These are phyloP conservation scores for Drosophila saltans DNA, from an alignment of 1,140 invertebrate genomes.

Conservation along the genomic window DNA sequence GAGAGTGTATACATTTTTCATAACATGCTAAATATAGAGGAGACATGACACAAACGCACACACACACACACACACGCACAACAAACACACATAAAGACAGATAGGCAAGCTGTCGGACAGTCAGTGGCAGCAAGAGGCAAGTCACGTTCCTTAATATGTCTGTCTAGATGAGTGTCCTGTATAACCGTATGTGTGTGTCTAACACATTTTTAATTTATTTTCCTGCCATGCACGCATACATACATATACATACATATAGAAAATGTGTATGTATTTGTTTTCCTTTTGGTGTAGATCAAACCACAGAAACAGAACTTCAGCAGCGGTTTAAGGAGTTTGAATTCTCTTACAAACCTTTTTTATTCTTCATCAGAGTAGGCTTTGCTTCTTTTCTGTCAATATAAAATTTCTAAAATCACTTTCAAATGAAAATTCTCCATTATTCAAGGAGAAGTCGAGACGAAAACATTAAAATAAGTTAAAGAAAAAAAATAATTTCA, in stretches of 20 bases:
- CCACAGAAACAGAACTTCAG: slow-evolving; percentile 58
- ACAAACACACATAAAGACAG: not conserved
- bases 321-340: slow-evolving; percentile 71
- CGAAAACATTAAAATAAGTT: not conserved
- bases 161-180: slow-evolving; percentile 47
- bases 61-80: slow-evolving; percentile 5
- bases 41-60: slow-evolving; percentile 3
- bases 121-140: slow-evolving; percentile 37
- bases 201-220: slow-evolving; percentile 81
- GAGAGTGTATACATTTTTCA: slow-evolving; percentile 71
- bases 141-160: slow-evolving; percentile 79
- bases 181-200: slow-evolving; percentile 29
- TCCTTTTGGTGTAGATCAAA: slow-evolving; percentile 44
- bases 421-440: too few relatives aligned
- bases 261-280: slow-evolving; percentile 22
- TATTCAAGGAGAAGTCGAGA: not conserved
- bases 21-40: slow-evolving; percentile 68
- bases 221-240: slow-evolving; percentile 41
- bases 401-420: not conserved
- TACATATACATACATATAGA: not conserved
- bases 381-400: not conserved
- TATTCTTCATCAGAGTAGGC: not conserved
- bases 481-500: not conserved
- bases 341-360: slow-evolving; percentile 40
- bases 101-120: not conserved